Conservation (phyloP, 2,113 vertebrate species). For the Antennarius striatus region DNA sequence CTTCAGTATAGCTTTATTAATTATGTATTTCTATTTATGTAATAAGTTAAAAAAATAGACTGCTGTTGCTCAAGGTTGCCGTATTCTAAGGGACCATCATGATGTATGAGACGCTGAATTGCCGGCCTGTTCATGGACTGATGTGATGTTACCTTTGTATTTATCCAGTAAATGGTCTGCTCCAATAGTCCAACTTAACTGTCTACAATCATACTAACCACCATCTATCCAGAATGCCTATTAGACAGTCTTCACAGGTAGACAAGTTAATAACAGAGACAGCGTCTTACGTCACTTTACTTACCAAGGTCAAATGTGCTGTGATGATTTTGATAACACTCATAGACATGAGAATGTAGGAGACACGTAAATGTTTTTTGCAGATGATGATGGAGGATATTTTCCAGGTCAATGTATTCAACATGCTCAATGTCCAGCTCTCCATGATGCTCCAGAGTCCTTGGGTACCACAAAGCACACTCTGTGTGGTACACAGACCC, state of each 20-base stretch:
- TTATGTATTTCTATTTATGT: no score
- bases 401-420: slow-evolving; percentile 40
- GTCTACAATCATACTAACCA: not conserved
- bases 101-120: no score
- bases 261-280: not conserved
- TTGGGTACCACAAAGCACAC: slow-evolving; percentile 66
- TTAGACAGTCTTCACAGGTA: not conserved
- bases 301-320: slow-evolving; percentile 30
- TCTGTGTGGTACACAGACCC: slow-evolving; percentile 69
- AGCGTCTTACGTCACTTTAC: not conserved
- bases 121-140: no score
- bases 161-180: not conserved
- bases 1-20: no score
- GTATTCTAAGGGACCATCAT: no score
- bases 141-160: no score
- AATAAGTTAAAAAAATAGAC: no score
- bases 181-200: not conserved
- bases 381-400: slow-evolving; percentile 38
- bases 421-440: slow-evolving; percentile 51
- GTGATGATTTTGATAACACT: slow-evolving; percentile 28
- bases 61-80: no score
- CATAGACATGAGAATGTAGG: slow-evolving; percentile 24
- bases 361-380: slow-evolving; percentile 66
- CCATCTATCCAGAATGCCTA: not conserved
- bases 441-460: slow-evolving; percentile 57